phyloP scores from a whole-genome alignment of 2,888 invertebrate species.

The Tetranychus truncatus region DNA sequence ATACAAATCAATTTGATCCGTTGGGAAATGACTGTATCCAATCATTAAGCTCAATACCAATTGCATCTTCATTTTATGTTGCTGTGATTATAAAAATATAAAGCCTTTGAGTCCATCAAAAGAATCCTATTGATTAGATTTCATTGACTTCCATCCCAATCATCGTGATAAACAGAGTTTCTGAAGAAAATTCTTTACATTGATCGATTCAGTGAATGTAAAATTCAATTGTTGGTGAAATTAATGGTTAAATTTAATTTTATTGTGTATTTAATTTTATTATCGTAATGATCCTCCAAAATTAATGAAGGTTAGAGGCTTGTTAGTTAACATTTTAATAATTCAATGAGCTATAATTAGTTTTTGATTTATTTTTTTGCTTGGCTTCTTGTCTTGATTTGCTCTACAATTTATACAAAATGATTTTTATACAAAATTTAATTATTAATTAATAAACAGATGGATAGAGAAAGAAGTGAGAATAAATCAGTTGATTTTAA shows the following conservation, averaged over 20 bases:
- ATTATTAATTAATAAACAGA: neutral
- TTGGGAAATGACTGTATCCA: too few species aligned
- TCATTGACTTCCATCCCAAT: too few species aligned
- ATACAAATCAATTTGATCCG: too few species aligned
- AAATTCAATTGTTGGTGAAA: too few species aligned
- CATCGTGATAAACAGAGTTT: too few species aligned
- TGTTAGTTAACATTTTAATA: neutral
- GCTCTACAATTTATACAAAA: slow-evolving; percentile 1
- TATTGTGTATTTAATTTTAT: neutral
- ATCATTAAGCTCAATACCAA: too few species aligned
- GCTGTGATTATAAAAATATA: too few species aligned
- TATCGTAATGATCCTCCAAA: neutral
- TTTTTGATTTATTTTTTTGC: neutral
- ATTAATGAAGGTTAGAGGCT: neutral
- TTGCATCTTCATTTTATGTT: too few species aligned
- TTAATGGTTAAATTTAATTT: neutral
- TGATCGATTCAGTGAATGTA: too few species aligned
- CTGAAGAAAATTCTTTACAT: too few species aligned
- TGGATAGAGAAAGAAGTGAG: neutral
- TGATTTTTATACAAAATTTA: neutral
- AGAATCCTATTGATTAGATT: too few species aligned
- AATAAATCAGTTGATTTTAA: neutral
- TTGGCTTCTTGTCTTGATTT: neutral
- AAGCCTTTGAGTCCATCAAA: too few species aligned
- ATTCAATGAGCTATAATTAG: neutral